Base-by-base conservation (phyloP, 2,888 invertebrate species). In the Eurytoma adleriae region DNA sequence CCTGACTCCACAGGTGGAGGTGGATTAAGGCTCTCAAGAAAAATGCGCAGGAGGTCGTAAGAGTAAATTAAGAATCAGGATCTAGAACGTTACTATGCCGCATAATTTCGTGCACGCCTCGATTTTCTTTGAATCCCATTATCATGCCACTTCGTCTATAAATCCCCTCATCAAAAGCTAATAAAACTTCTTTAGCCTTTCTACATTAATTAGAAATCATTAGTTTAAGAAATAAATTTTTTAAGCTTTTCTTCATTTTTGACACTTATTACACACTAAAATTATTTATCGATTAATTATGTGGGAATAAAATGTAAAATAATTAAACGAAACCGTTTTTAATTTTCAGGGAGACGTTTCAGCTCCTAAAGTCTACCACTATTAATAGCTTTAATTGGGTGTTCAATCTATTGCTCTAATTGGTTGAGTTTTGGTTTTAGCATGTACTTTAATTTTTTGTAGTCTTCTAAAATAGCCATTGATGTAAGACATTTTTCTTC, bases 41-140 rank as follows among this genome's bases (percentile, higher is more conserved):
- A 78, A 73, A 78, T 73, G 61, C 74, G 79, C 52, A 62, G 67
- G 56, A 30, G 79, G 74, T 79, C 79, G 79, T 79, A 79, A 79
- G 74, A 79, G 74, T 74, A 74, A 79, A 79, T 79, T 79, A 79
- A 66, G 59, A 79, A 75, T 64, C 57, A 75, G n/a, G 79, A 75
- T 70, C 70, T 79, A 79, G 74, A 66, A 75, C 27, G 57, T 57
- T 69, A 68, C 59, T 61, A 54, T 54, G 64, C 69, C 20, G 48
- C 24, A 50, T 68, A 68, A 73, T 78, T 68, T 73, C 56, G 54
- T 61, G 54, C 73, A 52, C 57, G 78, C 61, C 73, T 73, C 50
- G 69, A 59, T 70, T 74, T 74, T 62, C 79, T 71, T 70, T 79
- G 79, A 74, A 79, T 70, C 48, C 64, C 69, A 57, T 73, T 69